Conservation (phyloP, 2,888 invertebrate genomes). For the Ichneumon xanthorius region DNA sequence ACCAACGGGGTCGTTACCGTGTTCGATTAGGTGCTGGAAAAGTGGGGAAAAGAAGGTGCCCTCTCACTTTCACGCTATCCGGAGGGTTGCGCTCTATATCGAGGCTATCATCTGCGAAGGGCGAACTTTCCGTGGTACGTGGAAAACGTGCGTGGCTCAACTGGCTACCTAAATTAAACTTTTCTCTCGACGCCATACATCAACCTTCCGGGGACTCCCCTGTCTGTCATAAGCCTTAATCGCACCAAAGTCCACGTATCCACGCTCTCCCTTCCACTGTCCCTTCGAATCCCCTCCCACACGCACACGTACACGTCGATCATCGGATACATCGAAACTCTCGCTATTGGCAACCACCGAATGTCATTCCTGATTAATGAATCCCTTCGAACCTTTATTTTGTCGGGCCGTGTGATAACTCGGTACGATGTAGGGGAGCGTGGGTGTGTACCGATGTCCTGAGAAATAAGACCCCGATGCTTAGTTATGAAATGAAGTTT, state of each 20-base stretch:
- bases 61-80: conserved; percentile 11
- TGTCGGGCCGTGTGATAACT: background rate
- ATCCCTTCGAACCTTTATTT: background rate
- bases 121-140: conserved; percentile 30
- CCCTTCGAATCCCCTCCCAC: conserved; percentile 20
- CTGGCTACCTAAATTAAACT: conserved; percentile 25
- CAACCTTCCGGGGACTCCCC: conserved; percentile 28
- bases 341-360: background rate
- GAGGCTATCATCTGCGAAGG: conserved; percentile 27
- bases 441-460: background rate
- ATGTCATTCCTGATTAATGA: conserved; percentile 43
- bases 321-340: conserved; percentile 5
- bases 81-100: conserved; percentile 19
- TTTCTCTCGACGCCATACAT: conserved; percentile 42
- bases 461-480: background rate
- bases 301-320: background rate
- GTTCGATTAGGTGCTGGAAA: background rate
- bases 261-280: conserved; percentile 10
- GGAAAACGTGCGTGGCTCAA: conserved; percentile 17
- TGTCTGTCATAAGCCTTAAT: conserved; percentile 42
- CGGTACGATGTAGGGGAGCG: too few species aligned
- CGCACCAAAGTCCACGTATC: conserved; percentile 12
- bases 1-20: conserved; percentile 12
- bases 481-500: background rate
- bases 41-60: background rate